phyloP scores from a whole-genome alignment of 2,888 invertebrate genomes.

The Drosophila kanekoi region DNA sequence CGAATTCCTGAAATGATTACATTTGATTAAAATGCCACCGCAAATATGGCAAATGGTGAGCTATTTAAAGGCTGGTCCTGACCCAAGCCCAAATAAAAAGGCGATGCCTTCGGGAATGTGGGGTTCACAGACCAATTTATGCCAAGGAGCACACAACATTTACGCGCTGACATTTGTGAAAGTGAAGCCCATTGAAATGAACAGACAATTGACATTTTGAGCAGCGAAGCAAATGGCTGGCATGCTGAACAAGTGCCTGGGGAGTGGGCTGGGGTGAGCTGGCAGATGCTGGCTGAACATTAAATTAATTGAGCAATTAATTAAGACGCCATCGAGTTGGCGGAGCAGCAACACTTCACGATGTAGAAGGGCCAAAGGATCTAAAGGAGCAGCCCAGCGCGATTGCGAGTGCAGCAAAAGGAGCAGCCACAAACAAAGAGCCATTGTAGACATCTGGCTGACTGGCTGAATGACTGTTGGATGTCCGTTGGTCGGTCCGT shows the following conservation, averaged over 20 bases:
- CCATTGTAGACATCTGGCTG: conserved; percentile 67
- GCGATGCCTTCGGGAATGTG: background rate
- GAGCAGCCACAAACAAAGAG: conserved; percentile 69
- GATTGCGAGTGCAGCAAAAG: conserved; percentile 49
- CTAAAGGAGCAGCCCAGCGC: conserved; percentile 42
- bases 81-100: conserved; percentile 26
- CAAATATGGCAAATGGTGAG: conserved; percentile 46
- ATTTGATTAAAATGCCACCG: conserved; percentile 40
- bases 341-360: conserved; percentile 50
- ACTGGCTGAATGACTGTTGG: conserved; percentile 20
- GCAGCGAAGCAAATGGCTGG: conserved; percentile 38
- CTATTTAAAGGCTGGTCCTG: conserved; percentile 47
- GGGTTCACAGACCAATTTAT: conserved; percentile 31
- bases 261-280: background rate
- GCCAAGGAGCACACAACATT: conserved; percentile 32
- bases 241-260: conserved; percentile 42
- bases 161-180: conserved; percentile 65
- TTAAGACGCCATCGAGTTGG: conserved; percentile 80
- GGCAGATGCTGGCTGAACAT: conserved; percentile 74
- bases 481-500: conserved; percentile 6
- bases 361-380: conserved; percentile 28
- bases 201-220: conserved; percentile 74
- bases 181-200: conserved; percentile 56
- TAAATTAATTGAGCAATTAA: conserved; percentile 84
- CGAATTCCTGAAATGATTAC: conserved; percentile 21